Percentiles rank a stretch among this genome's conserved stretches.
These are phyloP conservation scores for Hartigia nigra DNA, from an alignment of 2,888 invertebrate species.

Conservation along the genomic window DNA sequence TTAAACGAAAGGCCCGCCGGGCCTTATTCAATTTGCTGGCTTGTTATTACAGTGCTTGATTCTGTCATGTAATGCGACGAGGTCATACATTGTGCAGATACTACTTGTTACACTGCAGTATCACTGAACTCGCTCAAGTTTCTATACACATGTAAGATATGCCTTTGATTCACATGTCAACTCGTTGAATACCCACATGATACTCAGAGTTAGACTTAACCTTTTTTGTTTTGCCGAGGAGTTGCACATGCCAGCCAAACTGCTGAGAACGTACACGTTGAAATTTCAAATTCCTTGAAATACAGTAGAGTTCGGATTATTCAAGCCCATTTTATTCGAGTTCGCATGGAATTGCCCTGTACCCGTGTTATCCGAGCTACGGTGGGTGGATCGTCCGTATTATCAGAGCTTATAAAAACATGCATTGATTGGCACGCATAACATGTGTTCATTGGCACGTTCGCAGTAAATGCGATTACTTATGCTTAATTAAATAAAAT, in stretches of 20 bases:
- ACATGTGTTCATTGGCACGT: too few relatives aligned
- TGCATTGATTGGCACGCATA: too few relatives aligned
- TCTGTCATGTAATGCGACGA: neutral
- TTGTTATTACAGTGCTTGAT: neutral
- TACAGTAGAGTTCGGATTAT: too few relatives aligned
- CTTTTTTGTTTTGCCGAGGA: neutral
- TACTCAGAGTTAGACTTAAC: neutral
- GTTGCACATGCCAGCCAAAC: neutral
- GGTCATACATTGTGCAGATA: neutral
- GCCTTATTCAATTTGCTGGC: constrained; percentile 38
- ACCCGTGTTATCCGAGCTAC: too few relatives aligned
- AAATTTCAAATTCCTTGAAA: neutral
- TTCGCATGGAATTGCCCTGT: too few relatives aligned
- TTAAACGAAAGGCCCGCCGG: constrained; percentile 29
- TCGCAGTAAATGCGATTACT: too few relatives aligned
- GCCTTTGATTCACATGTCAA: neutral
- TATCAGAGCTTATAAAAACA: too few relatives aligned
- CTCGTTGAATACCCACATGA: neutral
- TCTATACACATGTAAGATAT: neutral
- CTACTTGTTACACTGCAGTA: neutral
- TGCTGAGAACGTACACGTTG: neutral
- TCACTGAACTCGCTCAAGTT: neutral
- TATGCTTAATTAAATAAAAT: too few relatives aligned
- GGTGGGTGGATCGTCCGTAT: too few relatives aligned
- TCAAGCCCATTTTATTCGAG: too few relatives aligned